Base-by-base conservation (phyloP, 1,140 invertebrate species). In the Zaprionus tsacasi region DNA sequence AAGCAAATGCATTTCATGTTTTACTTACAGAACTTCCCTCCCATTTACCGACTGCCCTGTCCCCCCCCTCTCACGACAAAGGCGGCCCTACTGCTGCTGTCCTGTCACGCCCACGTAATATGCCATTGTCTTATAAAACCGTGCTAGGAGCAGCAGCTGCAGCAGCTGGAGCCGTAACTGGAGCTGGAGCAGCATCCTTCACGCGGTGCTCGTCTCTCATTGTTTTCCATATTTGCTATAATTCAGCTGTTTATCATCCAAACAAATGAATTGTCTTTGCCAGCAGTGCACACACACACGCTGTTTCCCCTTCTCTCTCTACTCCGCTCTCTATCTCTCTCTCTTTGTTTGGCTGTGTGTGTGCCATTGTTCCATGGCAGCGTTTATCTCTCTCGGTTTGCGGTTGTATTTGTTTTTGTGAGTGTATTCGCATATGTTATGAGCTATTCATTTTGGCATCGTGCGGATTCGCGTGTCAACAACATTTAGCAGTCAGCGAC, bases 241-340 rank as follows among this genome's bases (percentile, higher is more conserved):
- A 81, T 79, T 81, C 79, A 81, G 79, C 77, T 81, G 79, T 79
- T 81, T 81, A 81, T 81, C 79, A 79, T 67, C 66, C 79, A 79
- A 81, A 79, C 79, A 81, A 79, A 81, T 81, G 79, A 81, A 81
- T 81, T 79, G 79, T 79, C 79, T 79, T 76, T 79, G 72, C 67
- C 76, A 78, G 72, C 64, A 81, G 56, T 27, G 40, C 33, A 30
- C 54, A 66, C 54, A 66, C 15, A 50, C 43, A 10, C 45, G 1
- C n/a, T 21, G 64, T 64, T 38, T 48, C 54, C 43, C 50, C 25
- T 21, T 21, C 17, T 17, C 17, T 65, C 25, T 55, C n/a, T 21
- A 7, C 2, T 5, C n/a, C 15, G 27, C 36, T 66, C n/a, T 45
- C 54, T 38, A 27, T 21, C n/a, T 40, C 35, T 58, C 27, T 50